phyloP scores from a whole-genome alignment of 2,888 invertebrate species.

The Malacosoma neustria region DNA sequence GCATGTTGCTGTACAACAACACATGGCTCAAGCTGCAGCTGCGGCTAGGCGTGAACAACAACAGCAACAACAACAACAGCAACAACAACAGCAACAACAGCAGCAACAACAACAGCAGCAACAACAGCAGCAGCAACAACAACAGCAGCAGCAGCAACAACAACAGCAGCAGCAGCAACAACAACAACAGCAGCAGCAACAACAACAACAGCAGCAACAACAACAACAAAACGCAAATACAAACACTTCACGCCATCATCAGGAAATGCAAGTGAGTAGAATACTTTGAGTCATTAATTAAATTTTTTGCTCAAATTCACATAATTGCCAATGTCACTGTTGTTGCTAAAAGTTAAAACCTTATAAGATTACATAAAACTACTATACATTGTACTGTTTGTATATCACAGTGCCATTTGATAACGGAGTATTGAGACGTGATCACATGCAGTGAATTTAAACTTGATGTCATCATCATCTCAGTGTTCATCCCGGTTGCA shows the following conservation, averaged over 20 bases:
- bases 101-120: constrained; percentile 25
- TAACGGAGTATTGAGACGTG: too few relatives aligned
- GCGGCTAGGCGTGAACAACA: constrained; percentile 66
- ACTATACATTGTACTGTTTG: too few relatives aligned
- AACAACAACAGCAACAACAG: constrained; percentile 36
- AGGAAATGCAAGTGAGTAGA: constrained; percentile 76
- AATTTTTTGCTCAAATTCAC: too few relatives aligned
- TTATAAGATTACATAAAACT: too few relatives aligned
- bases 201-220: constrained; percentile 47
- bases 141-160: constrained; percentile 32
- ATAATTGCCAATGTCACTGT: too few relatives aligned
- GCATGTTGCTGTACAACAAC: constrained; percentile 84
- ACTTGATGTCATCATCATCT: too few relatives aligned
- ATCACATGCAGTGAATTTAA: too few relatives aligned
- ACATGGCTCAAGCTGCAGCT: constrained; percentile 83
- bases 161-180: constrained; percentile 57
- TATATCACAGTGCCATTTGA: too few relatives aligned
- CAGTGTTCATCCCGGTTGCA: too few relatives aligned
- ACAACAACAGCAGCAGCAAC: constrained; percentile 54
- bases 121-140: constrained; percentile 24
- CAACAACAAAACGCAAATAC: constrained; percentile 43
- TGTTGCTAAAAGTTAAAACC: too few relatives aligned
- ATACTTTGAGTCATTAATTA: too few relatives aligned
- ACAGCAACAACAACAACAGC: constrained; percentile 54
- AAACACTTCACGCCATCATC: constrained; percentile 58